Percentiles rank a stretch among this genome's conserved stretches.
Conservation (phyloP, 2,797 vertebrate genomes). For the Brotula barbata region DNA sequence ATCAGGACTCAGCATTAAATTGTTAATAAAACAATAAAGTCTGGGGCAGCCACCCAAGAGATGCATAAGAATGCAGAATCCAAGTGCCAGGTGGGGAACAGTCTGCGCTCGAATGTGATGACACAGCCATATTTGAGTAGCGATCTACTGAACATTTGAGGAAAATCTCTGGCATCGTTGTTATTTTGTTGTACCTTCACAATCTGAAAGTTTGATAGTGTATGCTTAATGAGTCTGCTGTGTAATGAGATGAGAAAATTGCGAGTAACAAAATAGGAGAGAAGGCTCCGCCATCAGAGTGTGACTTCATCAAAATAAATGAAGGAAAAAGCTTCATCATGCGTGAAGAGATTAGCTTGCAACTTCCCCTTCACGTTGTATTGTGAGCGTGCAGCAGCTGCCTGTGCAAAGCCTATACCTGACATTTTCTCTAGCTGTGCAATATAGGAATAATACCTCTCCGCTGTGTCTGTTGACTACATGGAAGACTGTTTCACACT, state of each 20-base stretch:
- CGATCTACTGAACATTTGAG: constrained; percentile 15
- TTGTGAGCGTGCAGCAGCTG: constrained; percentile 26
- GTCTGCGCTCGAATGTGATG: not conserved
- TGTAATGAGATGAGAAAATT: constrained; percentile 70
- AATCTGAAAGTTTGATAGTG: constrained; percentile 47
- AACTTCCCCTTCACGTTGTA: constrained; percentile 38
- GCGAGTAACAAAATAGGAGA: constrained; percentile 55
- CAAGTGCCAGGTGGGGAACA: not conserved
- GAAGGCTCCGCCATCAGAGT: constrained; percentile 55
- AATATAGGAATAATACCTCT: too few relatives aligned
- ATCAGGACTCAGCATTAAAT: constrained; percentile 11
- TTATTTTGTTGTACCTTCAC: constrained; percentile 42
- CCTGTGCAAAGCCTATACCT: constrained; percentile 8
- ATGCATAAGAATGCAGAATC: not conserved
- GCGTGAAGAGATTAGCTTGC: constrained; percentile 58
- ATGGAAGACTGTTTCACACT: constrained; percentile 82
- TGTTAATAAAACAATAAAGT: not conserved
- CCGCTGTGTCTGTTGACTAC: constrained; percentile 88
- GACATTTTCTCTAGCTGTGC: constrained; percentile 5
- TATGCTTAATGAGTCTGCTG: constrained; percentile 59
- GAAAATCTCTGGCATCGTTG: constrained; percentile 2
- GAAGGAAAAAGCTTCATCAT: constrained; percentile 41
- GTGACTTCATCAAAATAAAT: constrained; percentile 69
- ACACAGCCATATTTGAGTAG: not conserved
- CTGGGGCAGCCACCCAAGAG: not conserved